Evolutionary conservation across 2,888 invertebrate genomes (phyloP), one percentile per base, ranked within the genome.

Genomic region (Eristalinus aeneus): DNA sequence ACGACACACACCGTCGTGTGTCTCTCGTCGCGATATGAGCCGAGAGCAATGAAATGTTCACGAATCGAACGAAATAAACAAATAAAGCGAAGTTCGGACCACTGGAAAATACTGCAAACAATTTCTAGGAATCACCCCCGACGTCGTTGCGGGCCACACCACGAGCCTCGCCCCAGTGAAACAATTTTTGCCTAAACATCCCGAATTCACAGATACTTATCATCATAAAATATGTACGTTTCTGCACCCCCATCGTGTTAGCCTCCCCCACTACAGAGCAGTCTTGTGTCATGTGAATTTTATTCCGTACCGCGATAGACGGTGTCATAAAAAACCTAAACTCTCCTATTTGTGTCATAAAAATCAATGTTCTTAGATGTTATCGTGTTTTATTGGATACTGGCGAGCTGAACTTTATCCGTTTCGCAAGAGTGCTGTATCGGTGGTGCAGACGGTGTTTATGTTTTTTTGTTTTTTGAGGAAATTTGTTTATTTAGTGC

Each of bases 281-380:
- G 1, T 27, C 36, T 64, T 36, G 54, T 64, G 54, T 73, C 63
- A n/a, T 65, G 65, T 12, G 10, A 16, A 46, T 58, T n/a, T 16
- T 53, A 16, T 34, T 34, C 34, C 20, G 23, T 34, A 20, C 32
- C 23, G 61, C 11, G 69, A 71, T 60, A 56, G 65, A 81, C 32
- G 11, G 12, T 61, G 39, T 39, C 39, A 27, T 82, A 56, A 72
- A 34, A 63, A 65, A 67, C 61, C 32, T 32, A 77, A 54, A 72
- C 20, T 27, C 67, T 72, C 72, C 63, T 54, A 69, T 71, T 77
- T 56, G 20, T 77, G 77, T 77, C 67, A 68, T 82, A 61, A 82
- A 82, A 68, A 58, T 73, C 61, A 72, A 27, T 65, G 65, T 65
- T 60, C 71, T 76, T 60, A 32, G 20, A 74, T 80, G 63, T 64